These are phyloP conservation scores for Taxidea taxus DNA, from an alignment of 2,113 vertebrate species.

Conservation along the genomic window DNA sequence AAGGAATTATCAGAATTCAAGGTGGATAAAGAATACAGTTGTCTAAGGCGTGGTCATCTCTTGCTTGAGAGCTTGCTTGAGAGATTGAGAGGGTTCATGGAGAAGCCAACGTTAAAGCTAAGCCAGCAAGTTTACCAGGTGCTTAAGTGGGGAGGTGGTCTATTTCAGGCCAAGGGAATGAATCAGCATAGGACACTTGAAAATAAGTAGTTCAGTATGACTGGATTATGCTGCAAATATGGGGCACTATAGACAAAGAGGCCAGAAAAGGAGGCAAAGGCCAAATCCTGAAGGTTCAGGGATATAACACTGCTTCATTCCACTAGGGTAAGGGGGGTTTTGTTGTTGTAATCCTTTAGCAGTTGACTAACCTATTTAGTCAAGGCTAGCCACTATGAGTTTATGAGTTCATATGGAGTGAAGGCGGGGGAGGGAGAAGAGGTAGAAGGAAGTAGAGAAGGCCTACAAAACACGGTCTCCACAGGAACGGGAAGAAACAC, in stretches of 20 bases:
- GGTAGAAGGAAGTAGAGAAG: not conserved
- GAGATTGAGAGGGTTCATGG: not conserved
- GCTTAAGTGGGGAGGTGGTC: not conserved
- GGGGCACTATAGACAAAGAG: not conserved
- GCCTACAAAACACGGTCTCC: not conserved
- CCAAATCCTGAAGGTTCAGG: not conserved
- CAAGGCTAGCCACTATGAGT: not conserved
- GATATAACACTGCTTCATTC: not conserved
- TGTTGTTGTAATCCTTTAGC: not conserved
- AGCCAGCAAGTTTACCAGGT: not conserved
- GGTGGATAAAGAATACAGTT: not conserved
- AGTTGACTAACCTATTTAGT: not conserved
- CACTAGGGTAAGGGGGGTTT: not conserved
- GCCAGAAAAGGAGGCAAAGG: not conserved
- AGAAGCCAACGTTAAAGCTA: not conserved
- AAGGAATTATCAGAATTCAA: not conserved
- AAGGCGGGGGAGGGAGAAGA: not conserved
- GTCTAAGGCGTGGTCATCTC: not conserved
- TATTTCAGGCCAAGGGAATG: not conserved
- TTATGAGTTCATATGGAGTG: too few relatives aligned
- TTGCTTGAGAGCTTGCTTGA: not conserved
- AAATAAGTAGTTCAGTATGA: not conserved
- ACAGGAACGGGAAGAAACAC: not conserved
- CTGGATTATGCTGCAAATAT: not conserved
- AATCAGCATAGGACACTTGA: not conserved